phyloP scores from a whole-genome alignment of 2,113 vertebrate species.

The Salvelinus namaycush region DNA sequence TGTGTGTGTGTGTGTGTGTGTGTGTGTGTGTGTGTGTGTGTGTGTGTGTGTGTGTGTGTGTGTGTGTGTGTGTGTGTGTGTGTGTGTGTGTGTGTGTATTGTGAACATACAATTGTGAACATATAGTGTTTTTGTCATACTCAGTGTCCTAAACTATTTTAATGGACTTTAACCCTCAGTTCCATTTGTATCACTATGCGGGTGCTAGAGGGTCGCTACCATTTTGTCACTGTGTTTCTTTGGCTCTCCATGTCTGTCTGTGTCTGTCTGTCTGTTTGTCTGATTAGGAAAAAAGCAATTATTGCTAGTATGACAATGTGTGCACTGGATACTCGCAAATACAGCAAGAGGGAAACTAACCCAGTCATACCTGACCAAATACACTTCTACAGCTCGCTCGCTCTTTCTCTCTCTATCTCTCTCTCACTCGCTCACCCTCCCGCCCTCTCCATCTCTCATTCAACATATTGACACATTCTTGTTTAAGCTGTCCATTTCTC shows the following conservation, averaged over 20 bases:
- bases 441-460: slow-evolving; percentile 1
- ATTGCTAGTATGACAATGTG: slow-evolving; percentile 60
- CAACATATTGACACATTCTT: not conserved
- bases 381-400: slow-evolving; percentile 18
- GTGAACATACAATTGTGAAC: not conserved
- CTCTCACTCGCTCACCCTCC: not conserved
- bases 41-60: not conserved
- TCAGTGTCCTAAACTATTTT: not conserved
- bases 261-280: too few species aligned
- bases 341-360: slow-evolving; percentile 43
- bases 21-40: too few species aligned
- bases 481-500: not conserved
- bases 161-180: slow-evolving; percentile 4
- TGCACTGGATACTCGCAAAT: slow-evolving; percentile 63
- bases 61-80: not conserved
- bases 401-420: slow-evolving; percentile 16
- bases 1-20: too few species aligned
- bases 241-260: not conserved
- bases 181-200: slow-evolving; percentile 6
- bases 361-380: slow-evolving; percentile 34
- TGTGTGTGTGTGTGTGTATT: not conserved
- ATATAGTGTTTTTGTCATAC: not conserved
- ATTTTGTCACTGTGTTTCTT: slow-evolving; percentile 11
- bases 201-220: not conserved
- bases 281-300: slow-evolving; percentile 23